Percentiles rank a stretch among this genome's conserved stretches.
These are phyloP conservation scores for Cyphomyrus discorhynchus DNA, from an alignment of 2,113 vertebrate genomes.

Conservation along the genomic window DNA sequence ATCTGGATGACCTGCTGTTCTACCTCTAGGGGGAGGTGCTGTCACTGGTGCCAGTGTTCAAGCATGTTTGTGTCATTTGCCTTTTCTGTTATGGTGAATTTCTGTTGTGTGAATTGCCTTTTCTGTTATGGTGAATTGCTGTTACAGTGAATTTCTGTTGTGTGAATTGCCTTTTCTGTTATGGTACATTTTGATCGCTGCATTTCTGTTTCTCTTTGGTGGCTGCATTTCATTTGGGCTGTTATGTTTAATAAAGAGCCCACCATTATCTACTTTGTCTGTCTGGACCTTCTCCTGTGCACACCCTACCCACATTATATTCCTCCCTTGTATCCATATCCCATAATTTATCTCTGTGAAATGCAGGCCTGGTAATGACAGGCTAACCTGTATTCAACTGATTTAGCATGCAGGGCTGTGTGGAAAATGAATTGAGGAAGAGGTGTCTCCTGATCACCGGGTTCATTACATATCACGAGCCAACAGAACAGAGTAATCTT, in stretches of 20 bases:
- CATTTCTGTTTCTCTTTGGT: no score
- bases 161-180: no score
- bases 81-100: background rate
- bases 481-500: background rate
- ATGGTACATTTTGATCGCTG: background rate
- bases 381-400: background rate
- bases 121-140: background rate
- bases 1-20: constrained; percentile 76
- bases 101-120: background rate
- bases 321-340: background rate
- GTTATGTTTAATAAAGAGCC: background rate
- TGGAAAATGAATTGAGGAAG: background rate
- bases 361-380: background rate
- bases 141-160: no score
- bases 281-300: background rate
- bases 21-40: constrained; percentile 65
- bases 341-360: no score
- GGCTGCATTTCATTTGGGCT: background rate
- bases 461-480: background rate
- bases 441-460: background rate
- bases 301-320: background rate
- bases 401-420: background rate
- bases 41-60: background rate
- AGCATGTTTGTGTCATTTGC: background rate
- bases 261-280: background rate